These are phyloP conservation scores for Eupeodes latifasciatus DNA, from an alignment of 2,888 invertebrate genomes.

Conservation along the genomic window DNA sequence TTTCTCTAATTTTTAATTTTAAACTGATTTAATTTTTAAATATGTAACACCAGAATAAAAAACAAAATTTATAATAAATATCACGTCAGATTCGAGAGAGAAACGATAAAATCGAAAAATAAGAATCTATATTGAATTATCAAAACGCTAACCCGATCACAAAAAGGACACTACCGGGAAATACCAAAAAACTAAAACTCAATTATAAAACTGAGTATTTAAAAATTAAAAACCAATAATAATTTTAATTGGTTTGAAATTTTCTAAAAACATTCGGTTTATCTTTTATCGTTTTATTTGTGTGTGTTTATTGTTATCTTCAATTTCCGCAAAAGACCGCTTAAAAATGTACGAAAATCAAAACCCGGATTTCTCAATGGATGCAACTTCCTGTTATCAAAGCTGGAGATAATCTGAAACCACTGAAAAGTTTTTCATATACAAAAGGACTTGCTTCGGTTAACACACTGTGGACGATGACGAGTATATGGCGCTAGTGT, in stretches of 20 bases:
- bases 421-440: conserved; percentile 56
- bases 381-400: conserved; percentile 74
- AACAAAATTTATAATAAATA: not conserved
- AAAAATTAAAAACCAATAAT: conserved; percentile 2
- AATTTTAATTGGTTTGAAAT: not conserved
- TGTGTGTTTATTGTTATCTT: not conserved
- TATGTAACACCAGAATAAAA: conserved; percentile 29
- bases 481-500: conserved; percentile 63
- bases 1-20: conserved; percentile 13
- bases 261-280: not conserved
- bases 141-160: not conserved
- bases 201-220: not conserved
- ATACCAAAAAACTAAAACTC: not conserved
- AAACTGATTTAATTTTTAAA: not conserved
- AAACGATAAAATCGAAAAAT: not conserved
- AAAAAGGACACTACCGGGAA: conserved; percentile 11
- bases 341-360: conserved; percentile 35
- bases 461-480: conserved; percentile 32
- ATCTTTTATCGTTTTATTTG: not conserved
- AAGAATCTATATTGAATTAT: not conserved
- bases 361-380: conserved; percentile 48
- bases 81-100: not conserved
- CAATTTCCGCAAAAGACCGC: conserved; percentile 45
- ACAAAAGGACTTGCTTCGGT: conserved; percentile 46
- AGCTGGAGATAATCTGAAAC: conserved; percentile 70